phyloP scores from a whole-genome alignment of 2,113 vertebrate species.

The Nannobrachium achirus region DNA sequence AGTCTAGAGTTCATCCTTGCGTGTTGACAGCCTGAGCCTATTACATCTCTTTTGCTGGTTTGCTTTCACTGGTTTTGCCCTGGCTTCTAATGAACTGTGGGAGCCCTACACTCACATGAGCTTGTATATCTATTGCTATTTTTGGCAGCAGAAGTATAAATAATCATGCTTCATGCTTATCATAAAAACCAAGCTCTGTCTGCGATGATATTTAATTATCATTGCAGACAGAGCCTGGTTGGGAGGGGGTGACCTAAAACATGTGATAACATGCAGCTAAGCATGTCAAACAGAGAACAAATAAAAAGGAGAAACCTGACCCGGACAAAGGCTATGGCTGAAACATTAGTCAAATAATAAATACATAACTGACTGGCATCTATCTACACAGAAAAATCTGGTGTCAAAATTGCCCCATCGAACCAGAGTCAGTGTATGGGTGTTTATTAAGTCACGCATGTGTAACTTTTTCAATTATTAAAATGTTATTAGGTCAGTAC shows the following conservation, averaged over 20 bases:
- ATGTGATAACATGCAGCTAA: not conserved
- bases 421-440: no score
- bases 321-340: not conserved
- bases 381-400: no score
- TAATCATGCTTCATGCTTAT: conserved; percentile 10
- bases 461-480: no score
- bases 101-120: not conserved
- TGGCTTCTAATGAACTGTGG: not conserved
- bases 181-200: no score
- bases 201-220: no score
- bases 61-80: not conserved
- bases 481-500: no score
- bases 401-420: no score
- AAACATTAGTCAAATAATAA: no score
- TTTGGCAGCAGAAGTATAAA: not conserved
- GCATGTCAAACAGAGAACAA: not conserved
- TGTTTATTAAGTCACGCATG: no score
- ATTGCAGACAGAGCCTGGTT: not conserved
- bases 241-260: not conserved
- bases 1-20: no score
- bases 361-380: no score
- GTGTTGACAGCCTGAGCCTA: not conserved
- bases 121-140: not conserved
- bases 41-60: not conserved
- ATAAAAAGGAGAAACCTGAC: no score